Evolutionary conservation across 2,888 invertebrate genomes (phyloP).

Genomic region (Lycia hirtaria): DNA sequence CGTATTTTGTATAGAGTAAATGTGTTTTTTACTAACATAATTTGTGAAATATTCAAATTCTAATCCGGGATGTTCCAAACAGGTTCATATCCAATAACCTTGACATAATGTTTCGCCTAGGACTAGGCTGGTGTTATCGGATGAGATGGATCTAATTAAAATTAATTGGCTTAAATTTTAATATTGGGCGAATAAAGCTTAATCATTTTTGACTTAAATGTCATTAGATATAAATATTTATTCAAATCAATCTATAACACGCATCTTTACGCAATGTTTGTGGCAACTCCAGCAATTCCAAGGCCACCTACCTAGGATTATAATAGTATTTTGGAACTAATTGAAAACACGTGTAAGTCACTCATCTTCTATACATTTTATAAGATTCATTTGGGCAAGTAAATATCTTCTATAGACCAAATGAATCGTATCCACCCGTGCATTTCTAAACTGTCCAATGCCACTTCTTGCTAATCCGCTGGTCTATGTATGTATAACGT

Average conservation of each 20-base stretch:
- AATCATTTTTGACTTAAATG: slow-evolving; percentile 13
- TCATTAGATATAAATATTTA: not conserved
- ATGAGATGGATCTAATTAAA: not conserved
- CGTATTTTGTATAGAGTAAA: too few relatives aligned
- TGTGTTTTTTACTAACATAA: not conserved
- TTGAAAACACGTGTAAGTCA: too few relatives aligned
- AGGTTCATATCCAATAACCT: slow-evolving; percentile 3
- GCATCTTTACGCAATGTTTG: not conserved
- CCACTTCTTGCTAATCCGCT: too few relatives aligned
- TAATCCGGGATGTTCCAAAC: not conserved
- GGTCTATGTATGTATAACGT: too few relatives aligned
- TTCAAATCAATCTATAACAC: slow-evolving; percentile 1
- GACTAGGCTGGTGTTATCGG: not conserved
- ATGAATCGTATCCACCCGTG: too few relatives aligned
- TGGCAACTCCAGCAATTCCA: too few relatives aligned
- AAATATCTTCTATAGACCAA: too few relatives aligned
- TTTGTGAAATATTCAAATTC: not conserved
- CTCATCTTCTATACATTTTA: too few relatives aligned
- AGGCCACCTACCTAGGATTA: too few relatives aligned
- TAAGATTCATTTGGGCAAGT: too few relatives aligned
- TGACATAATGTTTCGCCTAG: slow-evolving; percentile 4
- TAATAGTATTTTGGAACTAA: too few relatives aligned
- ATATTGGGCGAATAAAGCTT: not conserved
- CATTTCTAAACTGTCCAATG: too few relatives aligned
- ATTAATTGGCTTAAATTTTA: slow-evolving; percentile 2